A percentile compares a stretch with the other conserved stretches of the same genome.
Evolutionary conservation across 2,113 vertebrate species (phyloP).

Genomic region (Dromas ardeola): DNA sequence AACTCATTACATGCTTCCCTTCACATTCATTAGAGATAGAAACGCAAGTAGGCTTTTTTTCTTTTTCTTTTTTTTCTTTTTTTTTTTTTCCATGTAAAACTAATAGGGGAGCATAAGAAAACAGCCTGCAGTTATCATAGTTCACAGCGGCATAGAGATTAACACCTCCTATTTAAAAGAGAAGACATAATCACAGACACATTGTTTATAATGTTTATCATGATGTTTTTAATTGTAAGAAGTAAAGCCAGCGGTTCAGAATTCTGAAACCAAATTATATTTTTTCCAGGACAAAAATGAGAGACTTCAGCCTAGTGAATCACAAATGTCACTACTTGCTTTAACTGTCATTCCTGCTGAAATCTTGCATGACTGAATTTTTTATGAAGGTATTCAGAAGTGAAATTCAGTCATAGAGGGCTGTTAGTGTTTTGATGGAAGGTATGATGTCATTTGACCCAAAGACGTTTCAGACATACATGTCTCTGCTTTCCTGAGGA

Average conservation of each 20-base stretch:
- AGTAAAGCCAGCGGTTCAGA: neutral
- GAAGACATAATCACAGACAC: neutral
- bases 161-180: neutral
- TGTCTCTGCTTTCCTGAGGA: neutral
- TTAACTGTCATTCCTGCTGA: neutral
- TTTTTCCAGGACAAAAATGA: neutral
- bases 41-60: neutral
- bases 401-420: neutral
- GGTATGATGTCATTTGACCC: neutral
- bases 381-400: neutral
- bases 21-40: neutral
- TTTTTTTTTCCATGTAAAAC: neutral
- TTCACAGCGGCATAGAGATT: neutral
- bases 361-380: neutral
- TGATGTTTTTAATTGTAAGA: neutral
- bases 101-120: neutral
- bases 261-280: neutral
- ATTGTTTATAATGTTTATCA: neutral
- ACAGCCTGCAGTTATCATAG: neutral
- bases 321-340: neutral
- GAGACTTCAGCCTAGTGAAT: neutral
- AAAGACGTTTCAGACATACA: neutral
- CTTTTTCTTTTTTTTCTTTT: neutral
- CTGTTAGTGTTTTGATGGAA: neutral
- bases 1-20: neutral